A percentile compares a stretch with the other conserved stretches of the same genome.
phyloP scores from a whole-genome alignment of 2,888 invertebrate species.

The Ctenicera cuprea region DNA sequence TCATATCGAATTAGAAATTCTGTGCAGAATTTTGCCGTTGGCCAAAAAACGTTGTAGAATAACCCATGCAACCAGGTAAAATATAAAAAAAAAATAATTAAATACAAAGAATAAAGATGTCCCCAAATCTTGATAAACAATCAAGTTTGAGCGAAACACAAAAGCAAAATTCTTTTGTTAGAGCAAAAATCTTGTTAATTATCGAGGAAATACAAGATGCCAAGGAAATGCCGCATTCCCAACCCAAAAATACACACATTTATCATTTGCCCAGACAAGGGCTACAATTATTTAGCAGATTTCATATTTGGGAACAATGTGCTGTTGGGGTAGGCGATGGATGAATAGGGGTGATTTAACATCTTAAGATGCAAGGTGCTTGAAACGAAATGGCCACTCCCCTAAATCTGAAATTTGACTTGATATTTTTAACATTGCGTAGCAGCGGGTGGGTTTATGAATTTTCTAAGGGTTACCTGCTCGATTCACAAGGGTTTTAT shows the following conservation, averaged over 20 bases:
- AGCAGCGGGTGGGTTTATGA: conserved; percentile 62
- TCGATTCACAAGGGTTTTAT: conserved; percentile 31
- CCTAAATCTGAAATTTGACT: conserved; percentile 64
- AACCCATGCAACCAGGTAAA: not conserved
- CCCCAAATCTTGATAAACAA: not conserved
- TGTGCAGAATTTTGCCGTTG: not conserved
- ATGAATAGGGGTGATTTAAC: conserved; percentile 66
- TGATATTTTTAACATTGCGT: conserved; percentile 65
- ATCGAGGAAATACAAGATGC: conserved; percentile 28
- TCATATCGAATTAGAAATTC: conserved; percentile 26
- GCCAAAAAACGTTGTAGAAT: not conserved
- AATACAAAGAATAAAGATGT: not conserved
- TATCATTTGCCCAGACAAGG: conserved; percentile 59
- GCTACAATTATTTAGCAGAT: conserved; percentile 64
- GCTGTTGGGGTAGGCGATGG: conserved; percentile 53
- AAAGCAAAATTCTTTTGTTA: conserved; percentile 29
- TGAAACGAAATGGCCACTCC: conserved; percentile 67
- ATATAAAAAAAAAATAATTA: not conserved
- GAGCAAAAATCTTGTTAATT: conserved; percentile 38
- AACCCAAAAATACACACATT: conserved; percentile 52
- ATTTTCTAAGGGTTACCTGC: conserved; percentile 44
- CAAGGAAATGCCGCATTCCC: conserved; percentile 3
- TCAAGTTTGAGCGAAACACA: conserved; percentile 1
- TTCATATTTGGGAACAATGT: conserved; percentile 67
- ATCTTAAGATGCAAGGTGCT: conserved; percentile 68